Base-by-base conservation (phyloP, 2,797 vertebrate species). In the Mus spretus region DNA sequence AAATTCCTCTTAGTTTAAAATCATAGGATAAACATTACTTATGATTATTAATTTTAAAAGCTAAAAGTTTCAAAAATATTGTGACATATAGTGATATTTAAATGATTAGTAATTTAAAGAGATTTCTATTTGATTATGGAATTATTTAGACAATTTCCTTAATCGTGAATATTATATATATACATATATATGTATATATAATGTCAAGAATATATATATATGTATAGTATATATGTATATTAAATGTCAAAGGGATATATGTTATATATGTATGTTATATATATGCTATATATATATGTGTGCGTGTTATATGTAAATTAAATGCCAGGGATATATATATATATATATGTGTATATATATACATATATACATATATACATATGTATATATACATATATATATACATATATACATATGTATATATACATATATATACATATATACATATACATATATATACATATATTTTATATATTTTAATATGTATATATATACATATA, bases 91-190 rank as follows among this genome's bases (percentile, higher is more conserved):
- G 6, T 87, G 31, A 31, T 31, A 83, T 31, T 85, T 15, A 87
- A 67, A 40, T 74, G 17, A 31, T 34, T 13, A 74, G 28, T 40
- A 53, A 74, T 74, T 40, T 72, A 89, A 61, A 67, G 83, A 40
- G 78, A 77, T 85, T 93, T 96, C 3, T 31, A 19, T 86, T 80
- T 95, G 19, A 90, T 15, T 40, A 0, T 67, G 26, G 2, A 50
- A 15, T 80, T 34, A 94, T 91, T 91, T 31, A 85, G 14, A 89
- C 26, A 80, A 88, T 90, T 83, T 91, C 0, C 15, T n/a, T 94
- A 37, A 91, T 3, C 57, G 20, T 17, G 72, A 19, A 90, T 10
- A 20, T 72, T 88, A 8, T 6, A 40, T 37, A 15, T 70, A 37
- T 22, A 0, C 40, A 12, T 74, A 24, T 40, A 15, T 70, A 37